A percentile compares a stretch with the other conserved stretches of the same genome.
phyloP scores from a whole-genome alignment of 2,797 vertebrate genomes.

The Sorex maritimensis region DNA sequence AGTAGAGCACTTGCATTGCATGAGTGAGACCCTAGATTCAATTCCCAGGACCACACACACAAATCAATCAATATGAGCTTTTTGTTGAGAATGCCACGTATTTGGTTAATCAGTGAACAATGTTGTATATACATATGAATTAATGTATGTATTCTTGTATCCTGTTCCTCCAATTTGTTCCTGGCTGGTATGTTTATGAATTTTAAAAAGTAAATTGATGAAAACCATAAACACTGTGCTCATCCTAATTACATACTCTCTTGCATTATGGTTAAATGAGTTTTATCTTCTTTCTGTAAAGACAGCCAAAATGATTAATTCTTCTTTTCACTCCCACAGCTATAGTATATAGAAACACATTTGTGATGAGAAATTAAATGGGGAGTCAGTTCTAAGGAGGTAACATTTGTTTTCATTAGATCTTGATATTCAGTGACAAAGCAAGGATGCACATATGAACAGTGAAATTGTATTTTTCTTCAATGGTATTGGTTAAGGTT shows the following conservation, averaged over 20 bases:
- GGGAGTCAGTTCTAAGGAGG: conserved; percentile 1
- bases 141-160: neutral
- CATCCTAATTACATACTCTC: neutral
- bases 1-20: no score
- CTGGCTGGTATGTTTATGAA: conserved; percentile 24
- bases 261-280: conserved; percentile 24
- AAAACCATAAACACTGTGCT: conserved; percentile 1
- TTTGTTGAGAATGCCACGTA: neutral
- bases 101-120: conserved; percentile 24
- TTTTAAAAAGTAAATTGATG: neutral
- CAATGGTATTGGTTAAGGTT: neutral
- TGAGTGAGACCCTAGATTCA: no score
- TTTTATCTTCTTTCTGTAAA: conserved; percentile 27
- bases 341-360: neutral
- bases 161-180: neutral
- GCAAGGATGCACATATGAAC: conserved; percentile 3
- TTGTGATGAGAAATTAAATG: conserved; percentile 23
- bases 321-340: neutral
- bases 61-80: neutral
- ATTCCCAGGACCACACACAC: no score
- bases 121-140: neutral
- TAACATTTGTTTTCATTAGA: conserved; percentile 56
- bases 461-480: conserved; percentile 39
- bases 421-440: conserved; percentile 60
- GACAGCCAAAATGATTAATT: conserved; percentile 39